Conservation (phyloP, 2,797 vertebrate species). For the Eremophila alpestris region DNA sequence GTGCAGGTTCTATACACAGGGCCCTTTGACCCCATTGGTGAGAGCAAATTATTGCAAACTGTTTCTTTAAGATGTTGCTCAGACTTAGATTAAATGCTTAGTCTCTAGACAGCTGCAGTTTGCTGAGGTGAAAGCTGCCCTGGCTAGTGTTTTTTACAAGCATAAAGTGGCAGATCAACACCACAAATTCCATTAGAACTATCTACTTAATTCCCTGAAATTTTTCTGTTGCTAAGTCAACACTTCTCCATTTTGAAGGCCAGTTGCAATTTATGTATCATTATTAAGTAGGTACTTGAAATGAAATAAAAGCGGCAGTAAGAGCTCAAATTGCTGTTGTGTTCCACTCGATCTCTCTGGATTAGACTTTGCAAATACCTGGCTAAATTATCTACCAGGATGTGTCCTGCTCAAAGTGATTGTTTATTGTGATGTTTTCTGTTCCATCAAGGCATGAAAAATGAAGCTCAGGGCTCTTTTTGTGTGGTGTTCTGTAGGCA, state of each 20-base stretch:
- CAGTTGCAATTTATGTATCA: neutral
- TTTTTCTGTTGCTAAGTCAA: neutral
- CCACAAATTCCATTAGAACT: neutral
- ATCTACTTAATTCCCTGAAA: neutral
- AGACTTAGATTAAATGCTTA: neutral
- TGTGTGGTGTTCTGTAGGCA: neutral
- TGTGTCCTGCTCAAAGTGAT: neutral
- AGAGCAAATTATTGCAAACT: neutral
- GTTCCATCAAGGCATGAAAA: neutral
- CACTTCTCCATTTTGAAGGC: neutral
- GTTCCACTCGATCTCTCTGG: neutral
- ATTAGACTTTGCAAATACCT: neutral
- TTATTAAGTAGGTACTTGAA: neutral
- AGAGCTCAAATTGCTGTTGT: neutral
- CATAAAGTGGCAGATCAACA: neutral
- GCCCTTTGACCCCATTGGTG: neutral
- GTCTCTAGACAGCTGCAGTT: neutral
- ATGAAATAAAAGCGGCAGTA: neutral
- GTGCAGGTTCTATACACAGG: neutral
- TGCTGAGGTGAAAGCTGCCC: neutral
- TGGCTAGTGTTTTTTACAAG: neutral
- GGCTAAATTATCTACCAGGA: neutral
- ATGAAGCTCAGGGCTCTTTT: neutral
- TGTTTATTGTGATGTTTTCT: neutral
- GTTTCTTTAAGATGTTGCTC: neutral